Evolutionary conservation across 2,113 vertebrate species (phyloP).

Genomic region (Stegostoma tigrinum): DNA sequence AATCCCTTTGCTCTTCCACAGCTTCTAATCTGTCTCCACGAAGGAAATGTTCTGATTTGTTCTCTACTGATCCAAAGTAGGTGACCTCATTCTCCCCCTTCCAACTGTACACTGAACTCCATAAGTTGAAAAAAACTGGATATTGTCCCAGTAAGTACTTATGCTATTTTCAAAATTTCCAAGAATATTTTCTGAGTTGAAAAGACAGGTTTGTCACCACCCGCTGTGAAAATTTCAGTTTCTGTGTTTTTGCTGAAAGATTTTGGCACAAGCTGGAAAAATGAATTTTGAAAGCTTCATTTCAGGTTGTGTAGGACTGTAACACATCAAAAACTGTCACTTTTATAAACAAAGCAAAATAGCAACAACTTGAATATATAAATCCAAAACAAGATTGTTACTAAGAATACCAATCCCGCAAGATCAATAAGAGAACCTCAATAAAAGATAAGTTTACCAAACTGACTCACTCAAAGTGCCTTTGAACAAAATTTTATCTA

Average conservation of each 20-base stretch:
- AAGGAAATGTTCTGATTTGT: background rate
- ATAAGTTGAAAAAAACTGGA: background rate
- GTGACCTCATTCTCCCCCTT: background rate
- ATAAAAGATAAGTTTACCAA: background rate
- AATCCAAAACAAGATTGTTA: background rate
- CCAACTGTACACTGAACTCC: background rate
- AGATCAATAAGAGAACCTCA: background rate
- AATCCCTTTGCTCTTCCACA: background rate
- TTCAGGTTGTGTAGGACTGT: background rate
- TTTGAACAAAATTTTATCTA: background rate
- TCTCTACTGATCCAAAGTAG: background rate
- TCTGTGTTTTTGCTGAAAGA: background rate
- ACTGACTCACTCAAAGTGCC: constrained; percentile 1
- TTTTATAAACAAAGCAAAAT: background rate
- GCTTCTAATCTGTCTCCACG: background rate
- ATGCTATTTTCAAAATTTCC: background rate
- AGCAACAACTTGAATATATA: background rate
- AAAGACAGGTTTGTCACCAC: background rate
- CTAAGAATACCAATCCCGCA: background rate
- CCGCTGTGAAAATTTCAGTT: background rate
- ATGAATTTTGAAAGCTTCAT: background rate
- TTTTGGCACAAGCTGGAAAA: background rate
- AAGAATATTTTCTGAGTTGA: background rate
- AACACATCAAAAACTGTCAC: background rate
- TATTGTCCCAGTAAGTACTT: background rate